Evolutionary conservation across 1,140 invertebrate genomes (phyloP).

Genomic region (Myzus persicae): DNA sequence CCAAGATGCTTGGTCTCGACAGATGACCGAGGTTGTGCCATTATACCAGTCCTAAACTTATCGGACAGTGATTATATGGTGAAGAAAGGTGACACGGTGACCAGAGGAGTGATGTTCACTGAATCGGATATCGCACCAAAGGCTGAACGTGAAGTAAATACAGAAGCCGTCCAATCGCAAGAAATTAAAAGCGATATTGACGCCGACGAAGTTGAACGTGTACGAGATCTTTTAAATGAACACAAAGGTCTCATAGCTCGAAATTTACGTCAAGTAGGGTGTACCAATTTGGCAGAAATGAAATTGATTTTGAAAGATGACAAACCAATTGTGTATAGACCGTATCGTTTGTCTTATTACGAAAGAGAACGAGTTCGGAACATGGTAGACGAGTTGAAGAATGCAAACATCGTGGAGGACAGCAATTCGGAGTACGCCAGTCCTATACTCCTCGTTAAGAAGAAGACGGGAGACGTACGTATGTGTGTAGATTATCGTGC

Average conservation of each 20-base stretch:
- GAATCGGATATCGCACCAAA: not conserved
- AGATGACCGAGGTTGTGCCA: not conserved
- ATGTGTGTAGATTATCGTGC: not conserved
- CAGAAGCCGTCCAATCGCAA: not conserved
- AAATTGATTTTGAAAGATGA: not conserved
- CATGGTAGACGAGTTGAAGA: not conserved
- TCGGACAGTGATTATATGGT: not conserved
- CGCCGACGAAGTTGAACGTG: too few relatives aligned
- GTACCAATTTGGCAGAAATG: not conserved
- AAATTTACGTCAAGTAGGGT: not conserved
- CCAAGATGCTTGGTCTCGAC: not conserved
- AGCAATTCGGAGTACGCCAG: not conserved
- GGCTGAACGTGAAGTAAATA: not conserved
- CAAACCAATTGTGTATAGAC: not conserved
- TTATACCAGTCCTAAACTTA: not conserved
- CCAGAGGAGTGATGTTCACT: not conserved
- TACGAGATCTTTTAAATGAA: not conserved
- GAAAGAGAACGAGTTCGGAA: not conserved
- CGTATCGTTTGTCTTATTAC: not conserved
- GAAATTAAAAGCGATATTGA: too few relatives aligned
- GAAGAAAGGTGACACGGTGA: not conserved
- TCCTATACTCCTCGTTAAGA: not conserved
- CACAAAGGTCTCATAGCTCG: not conserved
- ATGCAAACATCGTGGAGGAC: not conserved
- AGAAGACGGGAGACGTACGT: not conserved